Evolutionary conservation across 2,797 vertebrate species (phyloP).

Genomic region (Micropoecilia bifurca): DNA sequence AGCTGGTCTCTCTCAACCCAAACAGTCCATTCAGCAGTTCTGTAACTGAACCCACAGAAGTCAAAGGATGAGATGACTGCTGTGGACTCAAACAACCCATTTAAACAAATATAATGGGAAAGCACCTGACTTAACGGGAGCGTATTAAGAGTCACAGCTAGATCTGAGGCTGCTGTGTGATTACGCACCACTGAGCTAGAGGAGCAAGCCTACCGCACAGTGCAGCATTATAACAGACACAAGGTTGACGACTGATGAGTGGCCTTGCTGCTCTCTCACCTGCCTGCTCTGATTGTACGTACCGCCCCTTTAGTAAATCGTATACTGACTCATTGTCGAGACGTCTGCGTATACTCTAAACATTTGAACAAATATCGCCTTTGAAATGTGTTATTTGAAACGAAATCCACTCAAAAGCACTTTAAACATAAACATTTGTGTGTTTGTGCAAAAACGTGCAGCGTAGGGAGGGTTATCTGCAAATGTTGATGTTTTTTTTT

Average conservation of each 20-base stretch:
- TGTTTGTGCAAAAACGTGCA: background rate
- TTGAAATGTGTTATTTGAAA: slow-evolving; percentile 1
- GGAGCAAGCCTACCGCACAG: slow-evolving; percentile 16
- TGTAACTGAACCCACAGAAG: slow-evolving; percentile 46
- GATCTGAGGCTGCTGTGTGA: slow-evolving; percentile 18
- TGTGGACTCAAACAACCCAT: slow-evolving; percentile 51
- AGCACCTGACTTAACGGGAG: slow-evolving; percentile 48
- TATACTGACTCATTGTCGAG: slow-evolving; percentile 9
- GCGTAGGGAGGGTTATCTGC: background rate
- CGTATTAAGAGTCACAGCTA: slow-evolving; percentile 29
- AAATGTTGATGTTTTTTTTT: background rate
- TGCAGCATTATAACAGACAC: slow-evolving; percentile 20
- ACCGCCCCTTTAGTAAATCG: slow-evolving; percentile 22
- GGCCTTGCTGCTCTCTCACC: slow-evolving; percentile 25
- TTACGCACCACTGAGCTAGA: slow-evolving; percentile 18
- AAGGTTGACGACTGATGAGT: slow-evolving; percentile 23
- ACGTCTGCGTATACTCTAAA: background rate
- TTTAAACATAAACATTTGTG: slow-evolving; percentile 1
- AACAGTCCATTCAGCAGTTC: slow-evolving; percentile 64
- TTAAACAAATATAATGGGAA: slow-evolving; percentile 44
- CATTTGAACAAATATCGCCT: background rate
- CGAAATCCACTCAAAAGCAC: background rate
- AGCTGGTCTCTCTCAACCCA: slow-evolving; percentile 46
- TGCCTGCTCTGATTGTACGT: background rate
- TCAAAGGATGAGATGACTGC: slow-evolving; percentile 20